Evolutionary conservation across 2,888 invertebrate species (phyloP).

Genomic region (Eupithecia exiguata): DNA sequence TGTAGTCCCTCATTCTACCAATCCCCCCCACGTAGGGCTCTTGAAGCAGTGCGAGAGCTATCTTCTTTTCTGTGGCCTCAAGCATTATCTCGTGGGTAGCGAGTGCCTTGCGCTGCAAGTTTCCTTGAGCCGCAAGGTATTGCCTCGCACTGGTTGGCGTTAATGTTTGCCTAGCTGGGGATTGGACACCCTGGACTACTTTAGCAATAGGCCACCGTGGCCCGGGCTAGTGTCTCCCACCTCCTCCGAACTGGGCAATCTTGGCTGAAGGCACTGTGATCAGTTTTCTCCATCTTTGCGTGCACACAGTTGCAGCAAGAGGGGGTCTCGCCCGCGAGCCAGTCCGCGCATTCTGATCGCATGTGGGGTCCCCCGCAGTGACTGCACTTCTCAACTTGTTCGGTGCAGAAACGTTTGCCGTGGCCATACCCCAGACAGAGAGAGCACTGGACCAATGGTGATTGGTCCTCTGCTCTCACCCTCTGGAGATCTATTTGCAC

Average conservation of each 20-base stretch:
- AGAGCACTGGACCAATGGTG: conserved; percentile 11
- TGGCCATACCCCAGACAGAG: conserved; percentile 1
- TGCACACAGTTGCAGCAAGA: background rate
- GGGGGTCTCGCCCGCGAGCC: conserved; percentile 2
- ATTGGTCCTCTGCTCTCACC: conserved; percentile 4
- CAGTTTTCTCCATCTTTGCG: background rate
- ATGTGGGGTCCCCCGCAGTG: conserved; percentile 32
- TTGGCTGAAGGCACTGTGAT: background rate
- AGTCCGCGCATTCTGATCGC: conserved; percentile 15
- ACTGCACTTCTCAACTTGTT: conserved; percentile 15
- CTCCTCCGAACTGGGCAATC: background rate
- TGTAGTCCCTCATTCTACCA: conserved; percentile 8
- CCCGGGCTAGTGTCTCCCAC: background rate
- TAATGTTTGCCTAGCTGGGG: too few relatives aligned
- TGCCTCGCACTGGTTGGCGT: background rate
- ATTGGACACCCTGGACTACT: background rate
- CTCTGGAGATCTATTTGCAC: conserved; percentile 15
- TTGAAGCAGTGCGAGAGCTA: background rate
- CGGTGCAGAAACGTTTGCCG: background rate
- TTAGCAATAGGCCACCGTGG: conserved; percentile 4
- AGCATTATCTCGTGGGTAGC: background rate
- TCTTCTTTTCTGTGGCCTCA: background rate
- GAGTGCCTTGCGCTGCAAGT: background rate
- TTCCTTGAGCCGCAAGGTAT: background rate
- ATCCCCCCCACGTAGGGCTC: background rate